These are phyloP conservation scores for Saxicola maurus DNA, from an alignment of 2,797 vertebrate genomes.

Conservation along the genomic window DNA sequence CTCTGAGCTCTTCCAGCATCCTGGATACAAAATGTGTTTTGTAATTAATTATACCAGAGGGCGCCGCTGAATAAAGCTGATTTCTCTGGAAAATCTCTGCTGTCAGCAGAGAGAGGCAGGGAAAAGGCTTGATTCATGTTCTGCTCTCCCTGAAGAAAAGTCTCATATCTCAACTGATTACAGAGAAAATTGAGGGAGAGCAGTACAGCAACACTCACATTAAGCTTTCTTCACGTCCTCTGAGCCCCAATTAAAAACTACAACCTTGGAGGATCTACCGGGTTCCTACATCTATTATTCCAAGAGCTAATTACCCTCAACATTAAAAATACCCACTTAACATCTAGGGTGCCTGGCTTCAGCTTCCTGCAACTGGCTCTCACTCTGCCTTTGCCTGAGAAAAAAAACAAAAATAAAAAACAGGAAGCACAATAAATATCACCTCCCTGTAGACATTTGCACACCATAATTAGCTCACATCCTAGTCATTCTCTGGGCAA, in stretches of 20 bases:
- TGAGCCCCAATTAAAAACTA: conserved; percentile 18
- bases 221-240: background rate
- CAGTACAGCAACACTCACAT: accelerated
- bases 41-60: background rate
- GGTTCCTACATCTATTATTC: background rate
- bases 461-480: background rate
- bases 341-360: background rate
- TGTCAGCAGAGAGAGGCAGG: background rate
- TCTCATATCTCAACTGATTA: background rate
- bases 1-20: background rate
- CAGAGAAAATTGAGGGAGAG: background rate
- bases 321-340: background rate
- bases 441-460: background rate
- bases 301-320: conserved; percentile 3
- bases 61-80: background rate
- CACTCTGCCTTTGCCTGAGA: background rate
- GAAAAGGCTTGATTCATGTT: background rate
- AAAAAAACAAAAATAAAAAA: background rate
- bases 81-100: background rate
- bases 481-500: background rate
- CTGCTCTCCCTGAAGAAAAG: background rate
- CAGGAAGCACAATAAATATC: background rate
- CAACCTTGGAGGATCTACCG: background rate
- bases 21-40: background rate
- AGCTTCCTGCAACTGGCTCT: background rate